Evolutionary conservation across 2,888 invertebrate species (phyloP).

Genomic region (Pomacea canaliculata): DNA sequence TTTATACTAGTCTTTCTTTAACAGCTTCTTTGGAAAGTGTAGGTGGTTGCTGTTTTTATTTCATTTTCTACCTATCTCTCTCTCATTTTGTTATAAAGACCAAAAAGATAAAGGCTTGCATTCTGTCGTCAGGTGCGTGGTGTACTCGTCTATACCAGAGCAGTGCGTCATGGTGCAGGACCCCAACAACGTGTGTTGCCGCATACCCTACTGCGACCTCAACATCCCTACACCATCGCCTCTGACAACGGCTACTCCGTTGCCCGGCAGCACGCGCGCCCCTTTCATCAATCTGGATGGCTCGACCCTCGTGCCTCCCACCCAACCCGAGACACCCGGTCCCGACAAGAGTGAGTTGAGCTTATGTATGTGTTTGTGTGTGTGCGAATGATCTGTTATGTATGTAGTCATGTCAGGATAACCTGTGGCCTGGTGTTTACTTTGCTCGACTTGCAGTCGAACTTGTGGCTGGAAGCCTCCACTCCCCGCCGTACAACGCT

Average conservation of each 20-base stretch:
- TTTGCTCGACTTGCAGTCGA: too few relatives aligned
- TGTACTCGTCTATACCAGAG: constrained; percentile 36
- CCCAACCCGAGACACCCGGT: background rate
- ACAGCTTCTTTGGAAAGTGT: too few relatives aligned
- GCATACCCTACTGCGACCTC: constrained; percentile 49
- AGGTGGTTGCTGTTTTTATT: too few relatives aligned
- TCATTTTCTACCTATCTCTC: too few relatives aligned
- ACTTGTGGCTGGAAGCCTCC: too few relatives aligned
- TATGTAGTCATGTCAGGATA: too few relatives aligned
- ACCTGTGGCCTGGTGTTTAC: too few relatives aligned
- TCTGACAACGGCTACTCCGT: constrained; percentile 22
- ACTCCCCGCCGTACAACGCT: too few relatives aligned
- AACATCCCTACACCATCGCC: constrained; percentile 27
- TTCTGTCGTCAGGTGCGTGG: constrained; percentile 39
- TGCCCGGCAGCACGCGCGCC: background rate
- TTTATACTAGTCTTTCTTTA: too few relatives aligned
- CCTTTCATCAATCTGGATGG: constrained; percentile 15
- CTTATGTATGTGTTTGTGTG: constrained; percentile 4
- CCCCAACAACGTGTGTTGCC: constrained; percentile 50
- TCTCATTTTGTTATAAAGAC: too few relatives aligned
- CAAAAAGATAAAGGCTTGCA: too few relatives aligned
- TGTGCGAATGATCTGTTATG: background rate
- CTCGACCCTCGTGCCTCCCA: constrained; percentile 13
- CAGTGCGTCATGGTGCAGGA: constrained; percentile 45
- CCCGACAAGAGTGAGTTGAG: background rate